A percentile compares a stretch with the other conserved stretches of the same genome.
phyloP scores from a whole-genome alignment of 2,888 invertebrate species.

The Patella caerulea region DNA sequence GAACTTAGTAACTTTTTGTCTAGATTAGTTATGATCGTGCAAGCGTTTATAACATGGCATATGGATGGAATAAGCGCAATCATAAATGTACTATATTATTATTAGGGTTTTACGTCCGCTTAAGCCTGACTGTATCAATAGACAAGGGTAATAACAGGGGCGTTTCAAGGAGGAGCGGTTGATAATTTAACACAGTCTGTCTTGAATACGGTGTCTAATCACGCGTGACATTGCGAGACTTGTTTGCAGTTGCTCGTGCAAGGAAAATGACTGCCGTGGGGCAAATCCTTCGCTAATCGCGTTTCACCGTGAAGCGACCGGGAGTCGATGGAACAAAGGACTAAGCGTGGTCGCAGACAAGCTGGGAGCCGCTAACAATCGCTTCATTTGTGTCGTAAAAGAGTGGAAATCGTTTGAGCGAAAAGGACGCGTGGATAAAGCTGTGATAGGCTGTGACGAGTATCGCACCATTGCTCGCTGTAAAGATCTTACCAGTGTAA shows the following conservation, averaged over 20 bases:
- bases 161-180: neutral
- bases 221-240: constrained; percentile 12
- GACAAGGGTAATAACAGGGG: neutral
- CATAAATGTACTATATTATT: no score
- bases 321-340: neutral
- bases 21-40: no score
- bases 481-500: no score
- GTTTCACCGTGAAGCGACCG: neutral
- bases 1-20: no score
- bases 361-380: neutral
- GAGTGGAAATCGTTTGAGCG: neutral
- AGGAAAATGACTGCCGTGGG: neutral
- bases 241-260: constrained; percentile 1
- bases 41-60: no score
- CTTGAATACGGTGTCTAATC: constrained; percentile 4
- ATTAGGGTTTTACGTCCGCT: no score
- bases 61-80: no score
- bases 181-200: constrained; percentile 4
- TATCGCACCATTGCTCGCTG: constrained; percentile 4
- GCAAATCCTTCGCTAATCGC: constrained; percentile 2
- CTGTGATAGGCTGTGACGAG: neutral
- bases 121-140: no score
- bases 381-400: neutral
- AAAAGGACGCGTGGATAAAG: neutral
- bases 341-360: constrained; percentile 7